Base-by-base conservation (phyloP, 1,140 invertebrate species). In the Drosophila persimilis region DNA sequence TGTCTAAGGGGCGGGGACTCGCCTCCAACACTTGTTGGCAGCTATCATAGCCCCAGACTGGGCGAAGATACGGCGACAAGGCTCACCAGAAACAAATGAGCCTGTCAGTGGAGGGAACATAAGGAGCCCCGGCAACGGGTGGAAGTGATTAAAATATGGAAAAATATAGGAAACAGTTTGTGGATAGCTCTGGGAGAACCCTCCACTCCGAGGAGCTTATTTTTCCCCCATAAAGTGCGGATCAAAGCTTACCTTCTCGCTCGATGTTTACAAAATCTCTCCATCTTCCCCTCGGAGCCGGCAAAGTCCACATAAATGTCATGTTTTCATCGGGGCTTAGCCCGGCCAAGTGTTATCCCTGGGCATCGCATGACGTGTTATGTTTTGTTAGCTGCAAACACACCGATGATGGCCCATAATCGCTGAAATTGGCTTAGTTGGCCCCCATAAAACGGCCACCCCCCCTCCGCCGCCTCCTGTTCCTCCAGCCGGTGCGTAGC, bases 371-470 rank as follows among this genome's bases (percentile, higher is more conserved):
- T 45, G 24, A 52, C 77, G 44, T 60, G 54, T 77, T 78, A 85
- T 86, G 77, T 88, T 86, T 88, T 86, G 81, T 86, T 86, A 85
- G 73, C 81, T 75, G 83, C 81, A 77, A 88, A 86, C 81, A 81
- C 44, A 80, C 73, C 69, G 77, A 77, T 86, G 81, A 85, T 86
- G 73, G 58, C 53, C 76, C 52, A 58, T 84, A 84, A 84, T 84
- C 80, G 80, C 75, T 48, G 72, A 85, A 84, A 84, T 84, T 84
- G 80, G 80, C 80, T 84, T 84, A 84, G 72, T 76, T 81, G 61
- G 63, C 66, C 64, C 64, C 62, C 69, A 85, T 85, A 80, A 85
- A 85, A 86, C 26, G 41, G 31, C 15, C n/a, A n/a, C n/a, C 45
- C 29, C 45, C 39, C 29, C 4, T 26, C 24, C 24, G 24, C 24